phyloP scores from a whole-genome alignment of 1,140 invertebrate species.

The Drosophila takahashii region DNA sequence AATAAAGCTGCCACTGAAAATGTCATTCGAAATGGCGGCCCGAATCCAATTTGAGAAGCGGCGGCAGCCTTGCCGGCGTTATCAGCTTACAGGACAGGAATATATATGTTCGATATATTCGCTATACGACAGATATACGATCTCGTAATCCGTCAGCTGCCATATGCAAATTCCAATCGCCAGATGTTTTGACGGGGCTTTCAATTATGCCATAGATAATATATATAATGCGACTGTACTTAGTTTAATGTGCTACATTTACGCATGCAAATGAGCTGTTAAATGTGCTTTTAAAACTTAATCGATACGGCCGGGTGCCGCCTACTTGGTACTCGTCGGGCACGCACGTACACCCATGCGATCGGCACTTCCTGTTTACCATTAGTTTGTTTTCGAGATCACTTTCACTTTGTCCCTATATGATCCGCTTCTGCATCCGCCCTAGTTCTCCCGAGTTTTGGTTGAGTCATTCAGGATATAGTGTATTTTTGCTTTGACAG shows the following conservation, averaged over 20 bases:
- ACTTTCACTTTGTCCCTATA: slow-evolving; percentile 56
- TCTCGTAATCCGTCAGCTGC: slow-evolving; percentile 55
- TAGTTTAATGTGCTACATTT: slow-evolving; percentile 68
- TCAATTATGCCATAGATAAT: slow-evolving; percentile 47
- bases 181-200: slow-evolving; percentile 71
- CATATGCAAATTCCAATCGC: slow-evolving; percentile 59
- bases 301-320: slow-evolving; percentile 28
- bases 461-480: slow-evolving; percentile 49
- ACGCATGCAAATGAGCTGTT: slow-evolving; percentile 71
- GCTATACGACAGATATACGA: neutral
- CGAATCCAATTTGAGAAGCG: slow-evolving; percentile 63
- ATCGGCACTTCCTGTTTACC: slow-evolving; percentile 49
- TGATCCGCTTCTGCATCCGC: slow-evolving; percentile 48
- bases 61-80: slow-evolving; percentile 30
- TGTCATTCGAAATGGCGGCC: slow-evolving; percentile 60
- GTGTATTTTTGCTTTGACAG: slow-evolving; percentile 1
- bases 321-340: slow-evolving; percentile 22
- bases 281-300: slow-evolving; percentile 66
- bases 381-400: slow-evolving; percentile 11
- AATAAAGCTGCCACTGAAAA: slow-evolving; percentile 44
- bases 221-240: slow-evolving; percentile 25
- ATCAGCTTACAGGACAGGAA: slow-evolving; percentile 59
- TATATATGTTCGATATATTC: neutral
- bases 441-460: slow-evolving; percentile 1
- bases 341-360: slow-evolving; percentile 25